Percentiles rank a stretch among this genome's conserved stretches.
Conservation (phyloP, 2,888 invertebrate genomes). For the Crioceris asparagi region DNA sequence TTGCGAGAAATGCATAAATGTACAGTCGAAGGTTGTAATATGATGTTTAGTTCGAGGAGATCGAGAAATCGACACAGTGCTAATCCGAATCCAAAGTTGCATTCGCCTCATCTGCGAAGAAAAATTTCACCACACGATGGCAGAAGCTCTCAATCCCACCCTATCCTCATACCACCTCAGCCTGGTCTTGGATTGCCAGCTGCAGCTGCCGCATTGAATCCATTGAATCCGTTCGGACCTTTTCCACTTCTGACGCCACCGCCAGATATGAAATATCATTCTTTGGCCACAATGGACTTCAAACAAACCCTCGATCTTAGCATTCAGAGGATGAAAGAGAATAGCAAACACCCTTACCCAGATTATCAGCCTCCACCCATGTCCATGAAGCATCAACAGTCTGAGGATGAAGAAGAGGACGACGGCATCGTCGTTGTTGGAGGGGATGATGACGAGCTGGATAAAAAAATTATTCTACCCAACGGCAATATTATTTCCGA, state of each 20-base stretch:
- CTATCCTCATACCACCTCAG: slow-evolving; percentile 65
- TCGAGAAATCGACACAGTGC: slow-evolving; percentile 95
- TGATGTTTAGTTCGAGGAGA: slow-evolving; percentile 97
- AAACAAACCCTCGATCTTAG: slow-evolving; percentile 54
- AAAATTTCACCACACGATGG: slow-evolving; percentile 94
- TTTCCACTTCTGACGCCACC: slow-evolving; percentile 67
- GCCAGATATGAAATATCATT: slow-evolving; percentile 53
- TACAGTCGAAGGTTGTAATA: slow-evolving; percentile 96
- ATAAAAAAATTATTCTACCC: slow-evolving; percentile 6
- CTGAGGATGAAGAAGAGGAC: slow-evolving; percentile 58
- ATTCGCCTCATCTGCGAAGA: slow-evolving; percentile 85
- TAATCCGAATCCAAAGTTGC: slow-evolving; percentile 96
- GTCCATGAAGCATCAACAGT: slow-evolving; percentile 24
- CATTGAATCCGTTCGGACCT: slow-evolving; percentile 64
- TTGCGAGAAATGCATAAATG: slow-evolving; percentile 99
- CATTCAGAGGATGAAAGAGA: slow-evolving; percentile 41
- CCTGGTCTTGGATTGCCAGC: slow-evolving; percentile 52
- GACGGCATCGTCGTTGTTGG: slow-evolving; percentile 72
- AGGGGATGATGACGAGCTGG: slow-evolving; percentile 45
- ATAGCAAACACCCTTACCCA: slow-evolving; percentile 29
- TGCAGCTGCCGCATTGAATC: slow-evolving; percentile 50
- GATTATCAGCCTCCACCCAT: slow-evolving; percentile 28
- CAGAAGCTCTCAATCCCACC: slow-evolving; percentile 77
- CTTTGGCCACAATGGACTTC: slow-evolving; percentile 48
- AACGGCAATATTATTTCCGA: slow-evolving; percentile 36